Percentiles rank a stretch among this genome's conserved stretches.
These are phyloP conservation scores for Petrolisthes manimaculis DNA, from an alignment of 2,888 invertebrate species.

Conservation along the genomic window DNA sequence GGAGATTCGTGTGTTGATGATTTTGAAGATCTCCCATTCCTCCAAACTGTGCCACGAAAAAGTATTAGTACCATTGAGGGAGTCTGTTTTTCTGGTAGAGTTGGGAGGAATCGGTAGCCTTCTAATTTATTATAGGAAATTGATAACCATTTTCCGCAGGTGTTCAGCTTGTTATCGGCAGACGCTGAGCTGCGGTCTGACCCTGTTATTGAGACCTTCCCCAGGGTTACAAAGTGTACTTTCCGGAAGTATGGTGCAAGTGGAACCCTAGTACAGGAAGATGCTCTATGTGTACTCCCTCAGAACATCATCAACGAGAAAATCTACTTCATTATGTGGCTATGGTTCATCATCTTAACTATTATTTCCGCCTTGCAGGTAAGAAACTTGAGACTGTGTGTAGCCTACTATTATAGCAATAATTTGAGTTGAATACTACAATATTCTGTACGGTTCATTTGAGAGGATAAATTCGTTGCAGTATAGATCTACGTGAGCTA, in stretches of 20 bases:
- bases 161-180: constrained; percentile 18
- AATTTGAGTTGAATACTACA: not conserved
- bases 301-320: constrained; percentile 66
- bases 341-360: constrained; percentile 63
- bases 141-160: constrained; percentile 10
- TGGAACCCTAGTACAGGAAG: constrained; percentile 34
- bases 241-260: constrained; percentile 45
- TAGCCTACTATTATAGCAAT: not conserved
- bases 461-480: too few species aligned
- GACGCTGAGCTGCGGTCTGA: constrained; percentile 34
- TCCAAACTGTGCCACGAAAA: too few species aligned
- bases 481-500: too few species aligned
- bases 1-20: too few species aligned
- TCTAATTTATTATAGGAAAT: too few species aligned
- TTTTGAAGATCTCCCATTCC: too few species aligned
- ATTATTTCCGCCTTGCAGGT: constrained; percentile 50
- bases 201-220: constrained; percentile 58
- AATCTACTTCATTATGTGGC: constrained; percentile 64
- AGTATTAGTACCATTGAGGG: too few species aligned
- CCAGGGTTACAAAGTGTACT: constrained; percentile 58
- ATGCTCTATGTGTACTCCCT: constrained; percentile 62
- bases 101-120: too few species aligned
- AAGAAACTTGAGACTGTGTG: not conserved
- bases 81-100: too few species aligned
- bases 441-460: too few species aligned